phyloP scores from a whole-genome alignment of 2,113 vertebrate species.

The Electrona antarctica region DNA sequence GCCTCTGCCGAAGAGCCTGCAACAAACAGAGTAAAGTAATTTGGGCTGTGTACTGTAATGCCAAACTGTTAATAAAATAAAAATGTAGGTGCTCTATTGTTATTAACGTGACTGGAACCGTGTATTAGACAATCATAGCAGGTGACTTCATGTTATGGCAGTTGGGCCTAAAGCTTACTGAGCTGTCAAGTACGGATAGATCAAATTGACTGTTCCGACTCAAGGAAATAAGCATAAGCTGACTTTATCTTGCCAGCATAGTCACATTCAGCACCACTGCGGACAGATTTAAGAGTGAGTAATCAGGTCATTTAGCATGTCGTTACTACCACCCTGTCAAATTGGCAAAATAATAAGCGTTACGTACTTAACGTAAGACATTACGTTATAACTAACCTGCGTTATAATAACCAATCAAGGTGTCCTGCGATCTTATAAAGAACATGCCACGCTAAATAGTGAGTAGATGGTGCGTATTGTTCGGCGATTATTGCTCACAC shows the following conservation, averaged over 20 bases:
- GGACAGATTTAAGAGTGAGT: background rate
- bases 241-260: background rate
- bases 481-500: background rate
- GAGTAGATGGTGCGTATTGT: background rate
- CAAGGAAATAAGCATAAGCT: conserved; percentile 10
- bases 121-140: conserved; percentile 14
- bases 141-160: conserved; percentile 38
- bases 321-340: conserved; percentile 21
- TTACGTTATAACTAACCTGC: conserved; percentile 1
- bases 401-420: conserved; percentile 16
- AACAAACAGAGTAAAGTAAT: conserved; percentile 43
- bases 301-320: background rate
- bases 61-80: background rate
- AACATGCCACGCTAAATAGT: background rate
- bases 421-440: conserved; percentile 18
- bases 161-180: conserved; percentile 49
- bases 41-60: background rate
- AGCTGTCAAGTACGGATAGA: conserved; percentile 57
- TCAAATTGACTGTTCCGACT: conserved; percentile 29
- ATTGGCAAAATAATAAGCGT: conserved; percentile 15
- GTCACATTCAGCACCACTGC: background rate
- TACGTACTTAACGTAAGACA: conserved; percentile 4
- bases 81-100: conserved; percentile 16
- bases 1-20: conserved; percentile 97
- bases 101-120: background rate